phyloP scores from a whole-genome alignment of 2,113 vertebrate species.

The Seriola rivoliana region DNA sequence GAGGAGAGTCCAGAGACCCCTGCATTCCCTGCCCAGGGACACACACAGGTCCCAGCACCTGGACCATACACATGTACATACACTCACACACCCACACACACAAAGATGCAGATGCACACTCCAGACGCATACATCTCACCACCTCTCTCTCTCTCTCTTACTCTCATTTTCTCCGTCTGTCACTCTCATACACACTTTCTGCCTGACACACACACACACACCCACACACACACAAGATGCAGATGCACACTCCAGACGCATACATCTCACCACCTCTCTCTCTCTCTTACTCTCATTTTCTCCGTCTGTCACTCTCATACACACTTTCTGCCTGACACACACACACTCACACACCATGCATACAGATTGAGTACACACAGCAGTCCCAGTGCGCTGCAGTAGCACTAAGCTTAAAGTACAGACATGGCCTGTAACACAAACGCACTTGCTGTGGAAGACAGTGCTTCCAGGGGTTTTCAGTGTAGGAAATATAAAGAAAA shows the following conservation, averaged over 20 bases:
- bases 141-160: conserved; percentile 24
- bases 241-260: conserved; percentile 50
- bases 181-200: conserved; percentile 10
- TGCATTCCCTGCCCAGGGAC: conserved; percentile 79
- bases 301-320: conserved; percentile 43
- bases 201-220: conserved; percentile 19
- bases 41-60: conserved; percentile 75
- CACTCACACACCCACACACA: conserved; percentile 11
- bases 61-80: conserved; percentile 54
- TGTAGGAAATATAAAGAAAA: neutral
- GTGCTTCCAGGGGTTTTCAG: conserved; percentile 25
- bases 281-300: conserved; percentile 40
- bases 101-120: conserved; percentile 28
- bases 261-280: conserved; percentile 42
- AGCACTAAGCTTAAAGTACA: conserved; percentile 63
- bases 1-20: conserved; percentile 75
- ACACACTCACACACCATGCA: conserved; percentile 57
- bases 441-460: conserved; percentile 37
- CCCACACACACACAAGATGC: conserved; percentile 31
- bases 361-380: conserved; percentile 71
- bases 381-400: conserved; percentile 63
- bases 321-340: conserved; percentile 43
- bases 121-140: conserved; percentile 50
- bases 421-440: conserved; percentile 56
- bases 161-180: conserved; percentile 45